Conservation (phyloP, 2,888 invertebrate genomes). For the Parnassius orleans region DNA sequence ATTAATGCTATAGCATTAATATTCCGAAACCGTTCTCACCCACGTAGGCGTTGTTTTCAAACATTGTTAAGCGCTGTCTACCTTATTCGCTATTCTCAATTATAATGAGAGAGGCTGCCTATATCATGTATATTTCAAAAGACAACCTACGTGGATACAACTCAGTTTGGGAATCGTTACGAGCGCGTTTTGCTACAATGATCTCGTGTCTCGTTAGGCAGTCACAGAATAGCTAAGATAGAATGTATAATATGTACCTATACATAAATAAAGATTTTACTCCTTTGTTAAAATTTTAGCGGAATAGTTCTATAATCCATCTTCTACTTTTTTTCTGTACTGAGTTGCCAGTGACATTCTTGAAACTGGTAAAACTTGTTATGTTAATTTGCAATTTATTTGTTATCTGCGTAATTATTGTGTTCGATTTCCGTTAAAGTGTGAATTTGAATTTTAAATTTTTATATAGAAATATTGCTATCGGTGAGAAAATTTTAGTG, state of each 20-base stretch:
- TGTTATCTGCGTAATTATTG: constrained; percentile 16
- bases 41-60: constrained; percentile 26
- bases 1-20: constrained; percentile 14
- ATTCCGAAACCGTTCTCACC: constrained; percentile 3
- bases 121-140: constrained; percentile 33
- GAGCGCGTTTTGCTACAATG: constrained; percentile 4
- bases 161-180: constrained; percentile 18
- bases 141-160: constrained; percentile 26
- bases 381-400: constrained; percentile 16
- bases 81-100: constrained; percentile 27
- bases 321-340: background rate
- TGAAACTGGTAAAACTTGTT: constrained; percentile 16
- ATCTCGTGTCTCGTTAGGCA: constrained; percentile 5
- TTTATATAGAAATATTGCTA: constrained; percentile 4
- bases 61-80: constrained; percentile 20
- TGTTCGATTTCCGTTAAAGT: constrained; percentile 12
- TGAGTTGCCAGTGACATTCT: constrained; percentile 3
- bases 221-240: background rate
- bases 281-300: constrained; percentile 2
- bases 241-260: background rate
- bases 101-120: constrained; percentile 32
- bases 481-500: background rate
- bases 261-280: background rate
- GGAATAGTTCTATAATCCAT: background rate
- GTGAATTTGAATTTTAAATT: constrained; percentile 21